Conservation (phyloP, 2,888 invertebrate genomes). For the Gymnocheta viridis region DNA sequence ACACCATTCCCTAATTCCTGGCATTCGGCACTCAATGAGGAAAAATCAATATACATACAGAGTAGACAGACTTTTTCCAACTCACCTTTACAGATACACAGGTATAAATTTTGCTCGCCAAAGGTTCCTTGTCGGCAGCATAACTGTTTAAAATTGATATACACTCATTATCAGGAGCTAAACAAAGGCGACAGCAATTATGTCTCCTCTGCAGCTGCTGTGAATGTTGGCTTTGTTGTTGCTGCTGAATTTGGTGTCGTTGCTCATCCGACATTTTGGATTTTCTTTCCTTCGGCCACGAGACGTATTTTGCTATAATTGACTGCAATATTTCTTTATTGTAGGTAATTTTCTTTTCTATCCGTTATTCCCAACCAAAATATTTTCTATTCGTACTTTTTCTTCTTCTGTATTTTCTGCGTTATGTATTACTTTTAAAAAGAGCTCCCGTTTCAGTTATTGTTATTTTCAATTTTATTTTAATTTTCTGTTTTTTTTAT, state of each 20-base stretch:
- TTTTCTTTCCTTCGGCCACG: slow-evolving; percentile 58
- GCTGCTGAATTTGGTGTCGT: slow-evolving; percentile 62
- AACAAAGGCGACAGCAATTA: slow-evolving; percentile 82
- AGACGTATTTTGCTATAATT: slow-evolving; percentile 41
- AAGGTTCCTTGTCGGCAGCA: slow-evolving; percentile 82
- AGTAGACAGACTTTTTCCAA: slow-evolving; percentile 54
- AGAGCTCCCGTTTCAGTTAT: slow-evolving; percentile 37
- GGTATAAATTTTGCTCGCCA: slow-evolving; percentile 81
- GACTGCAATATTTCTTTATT: slow-evolving; percentile 53
- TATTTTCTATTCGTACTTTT: slow-evolving; percentile 24
- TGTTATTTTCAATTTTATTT: slow-evolving; percentile 62
- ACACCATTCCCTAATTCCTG: slow-evolving; percentile 48
- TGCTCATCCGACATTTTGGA: slow-evolving; percentile 71
- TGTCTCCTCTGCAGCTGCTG: slow-evolving; percentile 74
- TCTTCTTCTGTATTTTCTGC: slow-evolving; percentile 53
- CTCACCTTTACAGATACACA: slow-evolving; percentile 82
- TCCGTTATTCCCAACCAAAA: slow-evolving; percentile 33
- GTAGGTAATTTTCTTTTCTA: slow-evolving; percentile 43
- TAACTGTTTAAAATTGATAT: slow-evolving; percentile 82
- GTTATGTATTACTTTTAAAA: slow-evolving; percentile 60
- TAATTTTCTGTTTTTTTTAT: slow-evolving; percentile 53
- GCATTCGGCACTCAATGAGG: slow-evolving; percentile 17
- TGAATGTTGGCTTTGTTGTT: slow-evolving; percentile 71
- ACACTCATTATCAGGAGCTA: slow-evolving; percentile 82
- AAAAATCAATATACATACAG: slow-evolving; percentile 43